These are phyloP conservation scores for Hydrozoanthus gracilis DNA, from an alignment of 92 coral and sea anemone genomes.

Conservation along the genomic window DNA sequence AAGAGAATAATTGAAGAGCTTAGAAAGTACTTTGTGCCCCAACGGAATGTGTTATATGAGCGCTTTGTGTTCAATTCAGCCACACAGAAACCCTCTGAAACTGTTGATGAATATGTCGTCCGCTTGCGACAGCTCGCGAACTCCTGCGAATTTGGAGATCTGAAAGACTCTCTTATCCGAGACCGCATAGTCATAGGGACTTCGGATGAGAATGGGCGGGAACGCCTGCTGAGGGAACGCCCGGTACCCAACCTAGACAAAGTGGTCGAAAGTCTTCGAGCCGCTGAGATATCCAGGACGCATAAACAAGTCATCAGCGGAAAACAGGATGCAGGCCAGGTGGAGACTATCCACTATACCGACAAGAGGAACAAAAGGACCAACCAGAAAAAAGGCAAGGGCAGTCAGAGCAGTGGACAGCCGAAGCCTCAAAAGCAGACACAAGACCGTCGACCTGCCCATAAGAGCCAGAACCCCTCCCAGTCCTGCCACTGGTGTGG, in stretches of 20 bases:
- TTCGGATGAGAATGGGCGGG: slow-evolving; percentile 46
- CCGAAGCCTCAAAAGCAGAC: neutral
- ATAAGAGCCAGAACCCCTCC: neutral
- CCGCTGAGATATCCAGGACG: neutral
- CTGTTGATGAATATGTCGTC: slow-evolving; percentile 41
- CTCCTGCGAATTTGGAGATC: slow-evolving; percentile 45
- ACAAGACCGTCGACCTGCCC: neutral
- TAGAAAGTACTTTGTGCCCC: slow-evolving; percentile 50
- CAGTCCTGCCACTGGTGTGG: slow-evolving; percentile 9
- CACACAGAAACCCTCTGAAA: slow-evolving; percentile 45
- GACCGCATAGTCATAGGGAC: slow-evolving; percentile 54
- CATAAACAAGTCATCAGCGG: neutral
- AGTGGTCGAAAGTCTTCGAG: slow-evolving; percentile 29
- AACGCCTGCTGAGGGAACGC: slow-evolving; percentile 50
- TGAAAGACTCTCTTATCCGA: slow-evolving; percentile 46
- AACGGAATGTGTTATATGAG: slow-evolving; percentile 47
- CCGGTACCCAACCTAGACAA: slow-evolving; percentile 32
- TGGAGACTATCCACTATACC: neutral
- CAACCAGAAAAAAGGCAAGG: neutral
- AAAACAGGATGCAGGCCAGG: neutral
- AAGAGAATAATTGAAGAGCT: slow-evolving; percentile 47
- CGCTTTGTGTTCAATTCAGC: slow-evolving; percentile 49
- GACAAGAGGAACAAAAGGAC: neutral
- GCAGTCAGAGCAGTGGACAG: neutral
- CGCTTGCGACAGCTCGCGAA: slow-evolving; percentile 50